A percentile compares a stretch with the other conserved stretches of the same genome.
Evolutionary conservation across 2,113 vertebrate genomes (phyloP).

Genomic region (Melanerpes aurifrons): DNA sequence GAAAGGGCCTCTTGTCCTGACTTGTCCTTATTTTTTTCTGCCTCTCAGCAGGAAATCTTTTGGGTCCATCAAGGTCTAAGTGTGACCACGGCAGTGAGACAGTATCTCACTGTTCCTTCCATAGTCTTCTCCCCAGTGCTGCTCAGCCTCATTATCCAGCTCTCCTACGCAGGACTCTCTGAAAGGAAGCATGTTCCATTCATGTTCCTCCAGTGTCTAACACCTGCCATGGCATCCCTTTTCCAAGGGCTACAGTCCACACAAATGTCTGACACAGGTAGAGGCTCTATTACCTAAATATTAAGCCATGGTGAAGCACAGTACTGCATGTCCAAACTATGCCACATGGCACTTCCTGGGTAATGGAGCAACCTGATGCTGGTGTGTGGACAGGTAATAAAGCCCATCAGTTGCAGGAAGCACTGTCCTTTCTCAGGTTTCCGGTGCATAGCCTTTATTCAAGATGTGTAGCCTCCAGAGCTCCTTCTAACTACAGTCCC

Average conservation of each 20-base stretch:
- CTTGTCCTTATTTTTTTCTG: neutral
- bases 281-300: neutral
- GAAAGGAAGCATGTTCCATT: neutral
- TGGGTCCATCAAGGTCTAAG: accelerated
- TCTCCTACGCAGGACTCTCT: neutral
- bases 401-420: neutral
- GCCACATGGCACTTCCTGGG: neutral
- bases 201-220: neutral
- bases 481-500: neutral
- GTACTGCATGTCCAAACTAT: neutral
- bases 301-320: neutral
- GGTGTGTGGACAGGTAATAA: neutral
- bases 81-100: neutral
- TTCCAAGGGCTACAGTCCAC: neutral
- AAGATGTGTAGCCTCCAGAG: accelerated
- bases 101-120: neutral
- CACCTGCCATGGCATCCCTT: neutral
- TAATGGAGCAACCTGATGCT: neutral
- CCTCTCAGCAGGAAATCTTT: neutral
- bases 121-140: neutral
- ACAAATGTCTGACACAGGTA: neutral
- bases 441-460: neutral
- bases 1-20: neutral
- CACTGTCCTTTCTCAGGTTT: neutral
- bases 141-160: neutral